Conservation (phyloP, 2,113 vertebrate genomes). For the Sphyrna mokarran region DNA sequence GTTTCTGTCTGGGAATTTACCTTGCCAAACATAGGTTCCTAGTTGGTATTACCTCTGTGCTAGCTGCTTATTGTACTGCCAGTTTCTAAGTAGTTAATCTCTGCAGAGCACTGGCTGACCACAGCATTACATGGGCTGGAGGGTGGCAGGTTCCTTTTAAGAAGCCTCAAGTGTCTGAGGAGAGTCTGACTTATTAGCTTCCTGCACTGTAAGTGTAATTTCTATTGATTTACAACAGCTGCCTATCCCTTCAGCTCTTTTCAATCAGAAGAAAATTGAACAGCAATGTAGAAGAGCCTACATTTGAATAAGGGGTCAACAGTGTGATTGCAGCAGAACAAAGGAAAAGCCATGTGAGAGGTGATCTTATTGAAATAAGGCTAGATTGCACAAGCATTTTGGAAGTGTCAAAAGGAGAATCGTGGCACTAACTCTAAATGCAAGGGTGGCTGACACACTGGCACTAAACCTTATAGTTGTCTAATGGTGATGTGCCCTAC, state of each 20-base stretch:
- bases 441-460: background rate
- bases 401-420: background rate
- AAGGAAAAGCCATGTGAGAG: background rate
- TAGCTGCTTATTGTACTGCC: background rate
- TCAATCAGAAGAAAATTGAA: background rate
- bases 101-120: background rate
- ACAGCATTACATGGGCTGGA: background rate
- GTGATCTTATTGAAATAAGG: background rate
- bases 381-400: background rate
- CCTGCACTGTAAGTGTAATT: background rate
- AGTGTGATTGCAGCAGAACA: background rate
- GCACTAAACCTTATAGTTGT: background rate
- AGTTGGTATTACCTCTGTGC: background rate
- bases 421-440: background rate
- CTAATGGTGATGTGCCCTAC: background rate
- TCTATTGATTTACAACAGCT: background rate
- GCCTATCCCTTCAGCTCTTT: background rate
- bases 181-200: background rate
- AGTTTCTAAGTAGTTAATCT: background rate
- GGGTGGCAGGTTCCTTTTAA: background rate
- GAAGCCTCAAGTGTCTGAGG: background rate
- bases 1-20: background rate
- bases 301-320: constrained; percentile 15
- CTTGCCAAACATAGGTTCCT: background rate
- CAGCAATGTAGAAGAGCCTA: background rate